phyloP scores from a whole-genome alignment of 2,888 invertebrate genomes.

The Andrena minutula region DNA sequence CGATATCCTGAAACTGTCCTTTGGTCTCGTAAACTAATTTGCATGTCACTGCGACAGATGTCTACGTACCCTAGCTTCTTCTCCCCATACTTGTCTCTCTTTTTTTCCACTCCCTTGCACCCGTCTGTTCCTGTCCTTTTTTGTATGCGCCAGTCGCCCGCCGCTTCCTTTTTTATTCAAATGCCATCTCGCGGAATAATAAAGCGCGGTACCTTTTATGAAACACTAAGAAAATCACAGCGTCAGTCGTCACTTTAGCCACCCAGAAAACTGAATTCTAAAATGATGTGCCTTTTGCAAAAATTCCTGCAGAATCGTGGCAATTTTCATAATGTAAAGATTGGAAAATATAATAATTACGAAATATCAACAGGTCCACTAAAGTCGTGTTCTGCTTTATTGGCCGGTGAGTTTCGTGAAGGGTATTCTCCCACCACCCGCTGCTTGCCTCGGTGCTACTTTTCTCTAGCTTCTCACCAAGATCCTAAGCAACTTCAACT shows the following conservation, averaged over 20 bases:
- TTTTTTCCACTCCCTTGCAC: neutral
- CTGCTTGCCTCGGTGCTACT: too few relatives aligned
- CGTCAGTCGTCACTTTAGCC: neutral
- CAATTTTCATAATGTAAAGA: neutral
- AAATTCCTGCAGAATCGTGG: neutral
- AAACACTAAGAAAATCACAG: slow-evolving; percentile 29
- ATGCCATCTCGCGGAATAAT: slow-evolving; percentile 68
- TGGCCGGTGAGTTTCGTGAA: too few relatives aligned
- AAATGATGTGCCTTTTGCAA: neutral
- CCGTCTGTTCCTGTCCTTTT: slow-evolving; percentile 19
- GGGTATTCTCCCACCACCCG: too few relatives aligned
- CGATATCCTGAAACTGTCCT: slow-evolving; percentile 48
- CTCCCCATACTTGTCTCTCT: slow-evolving; percentile 15
- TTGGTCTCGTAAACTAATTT: slow-evolving; percentile 67
- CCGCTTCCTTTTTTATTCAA: slow-evolving; percentile 66
- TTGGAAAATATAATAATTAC: neutral
- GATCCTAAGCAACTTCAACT: too few relatives aligned
- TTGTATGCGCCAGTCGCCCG: slow-evolving; percentile 8
- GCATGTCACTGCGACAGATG: slow-evolving; percentile 72
- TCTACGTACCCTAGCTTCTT: slow-evolving; percentile 54
- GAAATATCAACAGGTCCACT: neutral
- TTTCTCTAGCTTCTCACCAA: too few relatives aligned
- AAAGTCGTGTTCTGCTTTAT: too few relatives aligned
- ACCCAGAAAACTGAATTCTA: neutral
- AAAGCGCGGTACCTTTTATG: slow-evolving; percentile 47